Base-by-base conservation (phyloP, 2,797 vertebrate species). In the Erithacus rubecula region DNA sequence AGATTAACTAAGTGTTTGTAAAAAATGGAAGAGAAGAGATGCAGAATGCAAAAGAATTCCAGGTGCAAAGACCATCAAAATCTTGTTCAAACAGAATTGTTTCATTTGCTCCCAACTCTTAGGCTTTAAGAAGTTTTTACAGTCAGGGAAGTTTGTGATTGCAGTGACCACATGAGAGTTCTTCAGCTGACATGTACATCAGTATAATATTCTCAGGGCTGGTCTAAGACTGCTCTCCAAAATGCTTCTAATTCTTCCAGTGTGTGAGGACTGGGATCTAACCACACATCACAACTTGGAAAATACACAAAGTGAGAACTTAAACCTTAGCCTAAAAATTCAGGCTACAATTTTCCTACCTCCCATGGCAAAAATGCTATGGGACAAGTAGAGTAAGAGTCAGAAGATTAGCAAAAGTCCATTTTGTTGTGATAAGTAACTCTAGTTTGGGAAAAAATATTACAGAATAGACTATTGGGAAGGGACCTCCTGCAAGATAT, bases 71-170 rank as follows among this genome's bases (percentile, higher is more conserved):
- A 51, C 7, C 29, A 55, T 24, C 17, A 89, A n/a, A 65, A 74
- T 17, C 47, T 47, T 63, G 12, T 46, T 79, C 30, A 68, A 53
- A 80, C 5, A 5, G 29, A 67, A 76, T 4, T 56, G 26, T 34
- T 68, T 36, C 21, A 18, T 67, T 74, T 75, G 8, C 11, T 79
- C 34, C 13, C 21, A 71, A 5, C 37, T 83, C 34, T 37, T 46
- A 10, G 9, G 26, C 6, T 44, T 46, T 29, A 58, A 68, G 34
- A 72, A 15, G 8, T 27, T 78, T 79, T 37, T 64, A 37, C 9
- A 55, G 36, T 6, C 1, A 1, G 36, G 1, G 1, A 83, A 77
- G n/a, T 55, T 47, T 6, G 10, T 2, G 15, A 55, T 19, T 7
- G 43, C 63, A 65, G 23, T 43, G 71, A 56, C 1, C 29, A 68